A percentile compares a stretch with the other conserved stretches of the same genome.
These are phyloP conservation scores for Emydoidea blandingii DNA, from an alignment of 2,797 vertebrate genomes.

Conservation along the genomic window DNA sequence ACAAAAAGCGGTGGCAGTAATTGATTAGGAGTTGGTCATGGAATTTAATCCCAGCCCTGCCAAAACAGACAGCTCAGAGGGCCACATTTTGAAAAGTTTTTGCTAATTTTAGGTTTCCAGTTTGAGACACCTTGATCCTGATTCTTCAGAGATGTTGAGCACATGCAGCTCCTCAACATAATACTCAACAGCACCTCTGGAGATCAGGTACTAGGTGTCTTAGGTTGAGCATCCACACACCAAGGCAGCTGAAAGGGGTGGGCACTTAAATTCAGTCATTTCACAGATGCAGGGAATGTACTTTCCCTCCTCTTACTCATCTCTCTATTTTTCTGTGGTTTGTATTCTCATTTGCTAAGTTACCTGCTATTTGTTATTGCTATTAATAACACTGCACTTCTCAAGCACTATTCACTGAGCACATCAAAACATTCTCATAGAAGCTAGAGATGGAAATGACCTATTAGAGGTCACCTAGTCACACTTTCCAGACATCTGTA, in stretches of 20 bases:
- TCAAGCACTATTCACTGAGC: not conserved
- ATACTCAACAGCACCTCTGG: not conserved
- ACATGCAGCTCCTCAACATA: too few relatives aligned
- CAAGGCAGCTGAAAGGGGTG: not conserved
- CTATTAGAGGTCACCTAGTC: not conserved
- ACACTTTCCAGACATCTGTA: not conserved
- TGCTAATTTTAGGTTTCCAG: not conserved
- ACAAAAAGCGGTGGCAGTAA: not conserved
- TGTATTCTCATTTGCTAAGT: not conserved
- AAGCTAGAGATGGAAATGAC: accelerated
- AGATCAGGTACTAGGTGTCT: not conserved
- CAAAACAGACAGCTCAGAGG: not conserved
- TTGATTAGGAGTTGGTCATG: not conserved
- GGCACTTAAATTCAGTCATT: not conserved
- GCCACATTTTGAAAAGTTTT: not conserved
- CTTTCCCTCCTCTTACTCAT: not conserved
- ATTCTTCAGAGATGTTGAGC: accelerated
- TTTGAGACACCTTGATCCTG: not conserved
- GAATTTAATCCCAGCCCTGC: accelerated
- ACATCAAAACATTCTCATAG: accelerated
- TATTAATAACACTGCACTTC: not conserved
- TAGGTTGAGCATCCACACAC: not conserved
- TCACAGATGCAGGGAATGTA: not conserved
- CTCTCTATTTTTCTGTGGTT: not conserved
- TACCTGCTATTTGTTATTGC: not conserved